phyloP scores from a whole-genome alignment of 2,888 invertebrate genomes.

The Graphium colonna region DNA sequence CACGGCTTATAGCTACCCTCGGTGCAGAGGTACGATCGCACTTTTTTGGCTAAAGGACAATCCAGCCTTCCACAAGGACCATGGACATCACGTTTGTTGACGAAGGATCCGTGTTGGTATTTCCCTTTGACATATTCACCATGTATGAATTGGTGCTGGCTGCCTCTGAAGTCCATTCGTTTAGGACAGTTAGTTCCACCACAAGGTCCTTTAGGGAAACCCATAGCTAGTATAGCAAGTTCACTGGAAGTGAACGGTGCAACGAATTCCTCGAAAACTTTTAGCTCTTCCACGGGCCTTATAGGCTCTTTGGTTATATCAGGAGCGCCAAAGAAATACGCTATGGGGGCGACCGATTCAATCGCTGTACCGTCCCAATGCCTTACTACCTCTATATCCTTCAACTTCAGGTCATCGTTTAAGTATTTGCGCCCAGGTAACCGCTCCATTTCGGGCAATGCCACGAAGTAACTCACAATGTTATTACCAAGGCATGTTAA shows the following conservation, averaged over 20 bases:
- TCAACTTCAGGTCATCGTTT: slow-evolving; percentile 59
- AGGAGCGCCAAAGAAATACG: slow-evolving; percentile 67
- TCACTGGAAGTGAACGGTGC: slow-evolving; percentile 66
- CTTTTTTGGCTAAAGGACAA: slow-evolving; percentile 69
- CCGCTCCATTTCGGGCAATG: slow-evolving; percentile 71
- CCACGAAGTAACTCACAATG: slow-evolving; percentile 58
- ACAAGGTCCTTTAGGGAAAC: slow-evolving; percentile 73
- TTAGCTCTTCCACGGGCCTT: slow-evolving; percentile 47
- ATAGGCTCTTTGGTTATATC: slow-evolving; percentile 65
- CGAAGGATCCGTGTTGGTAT: slow-evolving; percentile 65
- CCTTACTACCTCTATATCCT: slow-evolving; percentile 68
- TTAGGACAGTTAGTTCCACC: slow-evolving; percentile 72
- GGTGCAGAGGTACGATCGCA: slow-evolving; percentile 54
- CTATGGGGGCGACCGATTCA: slow-evolving; percentile 61
- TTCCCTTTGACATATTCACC: slow-evolving; percentile 64
- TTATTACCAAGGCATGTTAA: slow-evolving; percentile 64
- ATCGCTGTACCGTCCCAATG: slow-evolving; percentile 71
- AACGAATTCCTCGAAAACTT: slow-evolving; percentile 58
- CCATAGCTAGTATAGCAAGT: slow-evolving; percentile 68
- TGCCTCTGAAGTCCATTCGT: slow-evolving; percentile 68
- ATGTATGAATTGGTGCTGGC: slow-evolving; percentile 67
- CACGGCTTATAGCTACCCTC: slow-evolving; percentile 69
- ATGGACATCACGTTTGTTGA: slow-evolving; percentile 69
- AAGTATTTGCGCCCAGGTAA: slow-evolving; percentile 68
- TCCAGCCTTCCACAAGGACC: slow-evolving; percentile 72